Evolutionary conservation across 1,140 invertebrate genomes (phyloP).

Genomic region (Samia ricini): DNA sequence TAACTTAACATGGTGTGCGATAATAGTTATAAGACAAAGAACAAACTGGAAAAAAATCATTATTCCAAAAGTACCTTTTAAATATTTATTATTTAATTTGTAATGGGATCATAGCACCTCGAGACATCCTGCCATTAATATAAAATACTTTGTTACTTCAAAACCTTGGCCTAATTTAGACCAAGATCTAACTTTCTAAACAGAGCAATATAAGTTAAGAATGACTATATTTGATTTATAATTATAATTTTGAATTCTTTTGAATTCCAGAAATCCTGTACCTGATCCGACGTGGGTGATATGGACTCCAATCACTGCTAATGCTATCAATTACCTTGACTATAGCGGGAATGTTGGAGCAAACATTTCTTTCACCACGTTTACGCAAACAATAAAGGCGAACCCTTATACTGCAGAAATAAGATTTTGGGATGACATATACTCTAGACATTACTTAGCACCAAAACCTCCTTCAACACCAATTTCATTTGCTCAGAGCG

Average conservation of each 20-base stretch:
- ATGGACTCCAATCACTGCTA: neutral
- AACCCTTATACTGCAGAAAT: constrained; percentile 14
- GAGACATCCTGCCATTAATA: too few relatives aligned
- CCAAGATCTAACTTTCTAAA: too few relatives aligned
- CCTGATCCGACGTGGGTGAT: neutral
- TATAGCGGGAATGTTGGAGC: constrained; percentile 9
- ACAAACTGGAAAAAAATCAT: too few relatives aligned
- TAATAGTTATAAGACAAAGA: too few relatives aligned
- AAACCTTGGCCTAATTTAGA: too few relatives aligned
- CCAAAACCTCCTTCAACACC: constrained; percentile 3
- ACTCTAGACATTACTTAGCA: constrained; percentile 11
- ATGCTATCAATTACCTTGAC: constrained; percentile 8
- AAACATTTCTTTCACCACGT: neutral
- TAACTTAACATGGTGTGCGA: too few relatives aligned
- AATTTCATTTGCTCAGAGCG: constrained; percentile 7
- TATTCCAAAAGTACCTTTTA: too few relatives aligned
- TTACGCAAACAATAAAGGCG: neutral
- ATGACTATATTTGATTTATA: neutral
- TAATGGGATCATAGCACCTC: too few relatives aligned
- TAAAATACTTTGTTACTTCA: too few relatives aligned
- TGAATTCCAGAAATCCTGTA: neutral
- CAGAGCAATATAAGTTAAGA: too few relatives aligned
- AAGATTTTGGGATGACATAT: constrained; percentile 16
- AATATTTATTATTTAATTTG: too few relatives aligned
- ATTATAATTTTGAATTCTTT: neutral